Evolutionary conservation across 2,113 vertebrate genomes (phyloP).

Genomic region (Motacilla tschutschensis): DNA sequence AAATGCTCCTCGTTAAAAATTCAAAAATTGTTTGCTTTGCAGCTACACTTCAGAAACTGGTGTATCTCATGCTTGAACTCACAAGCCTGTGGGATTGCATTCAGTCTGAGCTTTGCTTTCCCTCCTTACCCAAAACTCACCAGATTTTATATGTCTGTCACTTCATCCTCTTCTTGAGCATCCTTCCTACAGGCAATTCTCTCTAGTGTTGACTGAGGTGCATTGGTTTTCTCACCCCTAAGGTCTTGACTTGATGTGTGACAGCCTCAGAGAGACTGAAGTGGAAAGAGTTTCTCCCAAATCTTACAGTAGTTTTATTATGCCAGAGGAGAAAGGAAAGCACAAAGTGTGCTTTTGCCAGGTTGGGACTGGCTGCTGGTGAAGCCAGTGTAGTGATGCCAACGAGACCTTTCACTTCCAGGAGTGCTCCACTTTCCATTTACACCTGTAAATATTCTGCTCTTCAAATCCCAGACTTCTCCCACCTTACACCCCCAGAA

Average conservation of each 20-base stretch:
- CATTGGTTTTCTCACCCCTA: not conserved
- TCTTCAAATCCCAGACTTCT: conserved; percentile 7
- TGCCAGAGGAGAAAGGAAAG: not conserved
- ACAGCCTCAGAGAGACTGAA: not conserved
- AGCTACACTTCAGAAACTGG: not conserved
- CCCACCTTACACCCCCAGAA: conserved; percentile 26
- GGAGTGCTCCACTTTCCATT: not conserved
- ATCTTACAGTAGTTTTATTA: not conserved
- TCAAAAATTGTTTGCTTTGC: not conserved
- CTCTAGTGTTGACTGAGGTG: not conserved
- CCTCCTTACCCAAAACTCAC: not conserved
- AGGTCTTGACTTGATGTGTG: not conserved
- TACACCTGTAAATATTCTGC: not conserved
- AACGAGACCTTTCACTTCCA: not conserved
- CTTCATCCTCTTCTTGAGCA: not conserved
- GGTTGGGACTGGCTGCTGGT: conserved; percentile 12
- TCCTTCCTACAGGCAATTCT: not conserved
- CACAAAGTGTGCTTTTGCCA: not conserved
- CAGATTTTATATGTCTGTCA: not conserved
- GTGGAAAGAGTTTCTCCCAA: not conserved
- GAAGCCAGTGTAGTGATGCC: not conserved
- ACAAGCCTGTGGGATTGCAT: not conserved
- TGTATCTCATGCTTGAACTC: not conserved
- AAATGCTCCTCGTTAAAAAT: not conserved
- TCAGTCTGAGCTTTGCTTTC: not conserved